Evolutionary conservation across 2,113 vertebrate species (phyloP).

Genomic region (Thamnaconus septentrionalis): DNA sequence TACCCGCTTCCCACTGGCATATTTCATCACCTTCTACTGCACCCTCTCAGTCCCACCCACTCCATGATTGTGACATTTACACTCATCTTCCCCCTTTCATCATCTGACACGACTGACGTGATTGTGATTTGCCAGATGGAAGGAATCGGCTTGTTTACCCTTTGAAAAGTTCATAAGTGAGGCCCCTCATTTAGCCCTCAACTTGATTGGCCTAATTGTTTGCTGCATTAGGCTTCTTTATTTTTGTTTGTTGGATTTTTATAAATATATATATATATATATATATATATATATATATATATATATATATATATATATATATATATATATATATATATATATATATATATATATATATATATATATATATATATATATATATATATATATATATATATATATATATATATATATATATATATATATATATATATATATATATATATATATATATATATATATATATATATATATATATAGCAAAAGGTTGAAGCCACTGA

Average conservation of each 20-base stretch:
- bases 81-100: conserved; percentile 36
- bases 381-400: too few relatives aligned
- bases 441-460: too few relatives aligned
- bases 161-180: conserved; percentile 53
- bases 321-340: too few relatives aligned
- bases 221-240: conserved; percentile 5
- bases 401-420: too few relatives aligned
- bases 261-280: too few relatives aligned
- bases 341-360: too few relatives aligned
- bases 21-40: not conserved
- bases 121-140: conserved; percentile 46
- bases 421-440: too few relatives aligned
- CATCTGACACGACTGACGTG: conserved; percentile 43
- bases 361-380: too few relatives aligned
- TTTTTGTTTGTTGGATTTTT: too few relatives aligned
- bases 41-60: conserved; percentile 7
- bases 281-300: too few relatives aligned
- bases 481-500: conserved; percentile 42
- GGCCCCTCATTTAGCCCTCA: conserved; percentile 45
- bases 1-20: conserved; percentile 7
- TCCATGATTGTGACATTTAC: conserved; percentile 48
- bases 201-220: conserved; percentile 37
- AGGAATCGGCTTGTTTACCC: conserved; percentile 55
- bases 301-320: too few relatives aligned
- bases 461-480: too few relatives aligned